A percentile compares a stretch with the other conserved stretches of the same genome.
Evolutionary conservation across 2,888 invertebrate species (phyloP).

Genomic region (Leucophenga maculata): DNA sequence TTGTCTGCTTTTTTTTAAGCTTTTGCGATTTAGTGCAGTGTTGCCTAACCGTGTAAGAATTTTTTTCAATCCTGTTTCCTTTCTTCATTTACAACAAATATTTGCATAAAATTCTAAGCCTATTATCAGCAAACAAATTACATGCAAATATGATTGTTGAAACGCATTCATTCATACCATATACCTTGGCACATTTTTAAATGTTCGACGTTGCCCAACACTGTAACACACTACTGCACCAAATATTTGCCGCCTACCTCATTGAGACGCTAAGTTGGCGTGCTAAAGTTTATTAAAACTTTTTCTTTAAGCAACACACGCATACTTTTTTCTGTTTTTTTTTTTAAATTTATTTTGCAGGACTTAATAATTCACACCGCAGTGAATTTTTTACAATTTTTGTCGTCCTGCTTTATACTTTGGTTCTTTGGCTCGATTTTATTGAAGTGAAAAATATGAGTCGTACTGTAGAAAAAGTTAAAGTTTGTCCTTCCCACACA

Average conservation of each 20-base stretch:
- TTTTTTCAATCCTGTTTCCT: too few species aligned
- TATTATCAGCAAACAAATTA: too few species aligned
- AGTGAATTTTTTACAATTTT: constrained; percentile 62
- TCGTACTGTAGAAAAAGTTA: constrained; percentile 28
- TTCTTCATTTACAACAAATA: too few species aligned
- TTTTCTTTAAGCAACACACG: too few species aligned
- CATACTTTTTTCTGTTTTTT: too few species aligned
- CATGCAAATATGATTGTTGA: too few species aligned
- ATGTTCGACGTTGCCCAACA: constrained; percentile 41
- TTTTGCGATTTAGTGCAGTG: too few species aligned
- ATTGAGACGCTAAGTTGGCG: background rate
- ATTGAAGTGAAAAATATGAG: constrained; percentile 63
- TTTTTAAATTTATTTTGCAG: constrained; percentile 38
- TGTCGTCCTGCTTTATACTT: constrained; percentile 29
- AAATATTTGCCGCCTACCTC: background rate
- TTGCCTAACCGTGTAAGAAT: too few species aligned
- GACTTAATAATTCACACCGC: constrained; percentile 64
- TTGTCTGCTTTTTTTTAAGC: too few species aligned
- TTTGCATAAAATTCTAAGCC: too few species aligned
- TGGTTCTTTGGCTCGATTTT: constrained; percentile 51
- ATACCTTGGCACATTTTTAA: background rate
- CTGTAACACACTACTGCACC: background rate
- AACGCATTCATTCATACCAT: too few species aligned
- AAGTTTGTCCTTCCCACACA: constrained; percentile 16
- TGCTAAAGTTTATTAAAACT: too few species aligned